Base-by-base conservation (phyloP, 2,797 vertebrate genomes). In the Characodon lateralis region DNA sequence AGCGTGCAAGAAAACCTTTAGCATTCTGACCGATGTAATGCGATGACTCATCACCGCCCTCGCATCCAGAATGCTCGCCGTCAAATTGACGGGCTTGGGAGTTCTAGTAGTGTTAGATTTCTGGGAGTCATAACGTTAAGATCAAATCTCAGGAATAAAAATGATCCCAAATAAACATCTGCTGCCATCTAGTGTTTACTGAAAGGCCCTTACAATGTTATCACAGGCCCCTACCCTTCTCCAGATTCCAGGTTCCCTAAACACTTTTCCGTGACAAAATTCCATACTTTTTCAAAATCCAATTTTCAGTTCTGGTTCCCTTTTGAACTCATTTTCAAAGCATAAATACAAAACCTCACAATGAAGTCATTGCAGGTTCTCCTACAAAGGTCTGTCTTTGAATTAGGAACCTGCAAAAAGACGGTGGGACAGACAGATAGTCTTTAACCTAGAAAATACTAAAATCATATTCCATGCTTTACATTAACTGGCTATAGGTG, bases 141-240 rank as follows among this genome's bases (percentile, higher is more conserved):
- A 35, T 35, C 35, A 35, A 35, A 35, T 35, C 35, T 35, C 35
- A 35, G 35, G 35, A 41, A n/a, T 46, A 8, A 6, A 76, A 72
- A 58, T 73, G 2, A 71, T 51, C 1, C 71, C 22, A 73, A 71
- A 65, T 24, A 73, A 14, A 56, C n/a, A 59, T 78, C 80, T 91
- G 78, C 85, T 91, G 91, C 91, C 93, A 94, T 90, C 94, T 93
- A 87, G 91, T 91, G 94, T 73, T 73, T 39, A 6, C 10, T 24
- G 1, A 48, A 8, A 43, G 16, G 16, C 2, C 1, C 20, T 35
- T 1, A 71, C 10, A 48, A 50, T 51, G 24, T 24, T 5, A 24
- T 28, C 48, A 2, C 1, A 74, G 28, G 8, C 48, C 24, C 22
- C 24, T 14, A 31, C 24, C 6, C 18, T 18, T 56, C 22, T 58